phyloP scores from a whole-genome alignment of 2,797 vertebrate genomes.

The Hafferia zeledoni region DNA sequence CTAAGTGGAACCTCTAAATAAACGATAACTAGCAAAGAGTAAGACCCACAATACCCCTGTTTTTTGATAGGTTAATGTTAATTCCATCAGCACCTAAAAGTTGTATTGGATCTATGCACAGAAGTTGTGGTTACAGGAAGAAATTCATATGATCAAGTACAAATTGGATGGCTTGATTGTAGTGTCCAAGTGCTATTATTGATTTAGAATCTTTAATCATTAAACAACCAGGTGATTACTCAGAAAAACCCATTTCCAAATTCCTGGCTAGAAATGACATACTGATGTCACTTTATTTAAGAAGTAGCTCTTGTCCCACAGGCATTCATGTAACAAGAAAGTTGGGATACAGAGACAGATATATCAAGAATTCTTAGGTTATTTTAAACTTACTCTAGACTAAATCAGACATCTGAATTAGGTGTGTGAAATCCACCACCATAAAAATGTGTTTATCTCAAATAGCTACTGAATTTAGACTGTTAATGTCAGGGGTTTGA shows the following conservation, averaged over 20 bases:
- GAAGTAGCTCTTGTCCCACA: neutral
- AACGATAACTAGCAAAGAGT: neutral
- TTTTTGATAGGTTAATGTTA: neutral
- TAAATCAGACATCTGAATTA: neutral
- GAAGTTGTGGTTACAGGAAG: neutral
- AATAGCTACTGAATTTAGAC: neutral
- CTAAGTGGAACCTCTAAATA: neutral
- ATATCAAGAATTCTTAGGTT: neutral
- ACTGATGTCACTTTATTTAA: neutral
- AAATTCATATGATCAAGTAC: neutral
- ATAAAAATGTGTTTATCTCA: neutral
- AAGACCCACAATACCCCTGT: neutral
- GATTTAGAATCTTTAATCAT: neutral
- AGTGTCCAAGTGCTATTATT: neutral
- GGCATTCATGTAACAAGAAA: neutral
- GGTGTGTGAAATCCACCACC: neutral
- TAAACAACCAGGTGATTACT: neutral
- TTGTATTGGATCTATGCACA: neutral
- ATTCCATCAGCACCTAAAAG: neutral
- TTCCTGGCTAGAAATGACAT: neutral
- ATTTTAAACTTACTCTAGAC: neutral
- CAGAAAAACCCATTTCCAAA: neutral
- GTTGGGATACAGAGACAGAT: neutral
- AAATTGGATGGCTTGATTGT: neutral
- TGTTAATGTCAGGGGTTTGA: neutral